These are phyloP conservation scores for Cylloceria caligata DNA, from an alignment of 2,888 invertebrate genomes.

Conservation along the genomic window DNA sequence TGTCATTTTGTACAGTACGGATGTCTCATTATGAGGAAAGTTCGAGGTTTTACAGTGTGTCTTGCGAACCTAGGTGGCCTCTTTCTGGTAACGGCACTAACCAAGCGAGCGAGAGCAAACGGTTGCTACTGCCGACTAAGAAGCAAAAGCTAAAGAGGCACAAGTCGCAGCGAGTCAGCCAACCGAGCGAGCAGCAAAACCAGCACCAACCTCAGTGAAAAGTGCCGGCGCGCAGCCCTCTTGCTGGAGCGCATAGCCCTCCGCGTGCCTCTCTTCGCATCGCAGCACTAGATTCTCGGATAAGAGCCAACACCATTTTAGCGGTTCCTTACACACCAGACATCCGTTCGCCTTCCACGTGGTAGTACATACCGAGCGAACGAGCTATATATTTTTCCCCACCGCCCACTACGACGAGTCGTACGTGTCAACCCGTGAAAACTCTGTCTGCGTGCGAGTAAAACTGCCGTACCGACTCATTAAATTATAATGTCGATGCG, in stretches of 20 bases:
- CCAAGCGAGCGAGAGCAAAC: conserved; percentile 74
- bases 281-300: conserved; percentile 85
- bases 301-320: conserved; percentile 85
- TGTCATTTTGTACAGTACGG: conserved; percentile 78
- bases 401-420: conserved; percentile 17
- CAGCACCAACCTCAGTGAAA: conserved; percentile 51
- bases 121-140: conserved; percentile 53
- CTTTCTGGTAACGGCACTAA: conserved; percentile 82
- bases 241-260: conserved; percentile 69
- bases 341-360: conserved; percentile 83
- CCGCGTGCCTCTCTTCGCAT: conserved; percentile 84
- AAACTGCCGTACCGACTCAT: background rate
- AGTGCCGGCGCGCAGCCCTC: conserved; percentile 60
- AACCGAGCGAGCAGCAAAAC: conserved; percentile 71
- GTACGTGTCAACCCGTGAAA: conserved; percentile 60
- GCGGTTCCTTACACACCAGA: conserved; percentile 85
- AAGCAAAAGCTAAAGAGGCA: conserved; percentile 53
- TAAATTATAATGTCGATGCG: background rate
- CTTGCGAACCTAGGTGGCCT: conserved; percentile 81
- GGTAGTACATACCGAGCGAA: conserved; percentile 54
- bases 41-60: conserved; percentile 76
- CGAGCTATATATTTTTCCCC: conserved; percentile 51
- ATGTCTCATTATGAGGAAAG: conserved; percentile 82
- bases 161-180: conserved; percentile 65
- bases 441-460: conserved; percentile 17